Evolutionary conservation across 1,140 invertebrate genomes (phyloP).

Genomic region (Apis cerana): DNA sequence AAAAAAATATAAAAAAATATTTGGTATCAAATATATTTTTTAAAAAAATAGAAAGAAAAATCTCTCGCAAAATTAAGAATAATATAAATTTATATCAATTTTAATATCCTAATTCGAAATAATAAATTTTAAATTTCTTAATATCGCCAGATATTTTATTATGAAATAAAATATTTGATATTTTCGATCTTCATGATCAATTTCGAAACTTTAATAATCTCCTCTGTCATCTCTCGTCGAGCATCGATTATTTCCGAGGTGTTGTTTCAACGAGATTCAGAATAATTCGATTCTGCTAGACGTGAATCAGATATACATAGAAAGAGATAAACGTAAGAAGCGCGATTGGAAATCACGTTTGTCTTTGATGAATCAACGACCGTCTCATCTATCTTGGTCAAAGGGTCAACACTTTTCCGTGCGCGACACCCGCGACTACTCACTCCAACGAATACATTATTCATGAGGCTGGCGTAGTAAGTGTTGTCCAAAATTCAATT

Average conservation of each 20-base stretch:
- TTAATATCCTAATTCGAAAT: too few species aligned
- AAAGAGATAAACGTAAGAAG: slow-evolving; percentile 15
- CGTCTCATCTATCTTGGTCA: slow-evolving; percentile 64
- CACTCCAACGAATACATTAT: slow-evolving; percentile 58
- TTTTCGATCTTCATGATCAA: too few species aligned
- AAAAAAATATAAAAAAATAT: too few species aligned
- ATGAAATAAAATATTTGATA: too few species aligned
- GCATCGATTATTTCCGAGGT: neutral
- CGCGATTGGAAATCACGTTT: slow-evolving; percentile 47
- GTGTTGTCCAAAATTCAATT: slow-evolving; percentile 70
- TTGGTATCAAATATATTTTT: too few species aligned
- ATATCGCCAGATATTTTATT: too few species aligned
- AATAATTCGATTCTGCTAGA: slow-evolving; percentile 9
- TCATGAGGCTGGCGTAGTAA: slow-evolving; percentile 63
- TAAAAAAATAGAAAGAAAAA: too few species aligned
- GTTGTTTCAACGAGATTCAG: neutral
- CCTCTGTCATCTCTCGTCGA: neutral
- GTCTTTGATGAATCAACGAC: slow-evolving; percentile 67
- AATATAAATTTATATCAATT: too few species aligned
- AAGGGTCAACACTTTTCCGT: slow-evolving; percentile 65
- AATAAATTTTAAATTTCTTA: too few species aligned
- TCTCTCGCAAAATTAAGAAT: too few species aligned
- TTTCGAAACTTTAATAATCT: too few species aligned
- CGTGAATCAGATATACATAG: neutral
- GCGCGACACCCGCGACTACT: slow-evolving; percentile 52